Conservation (phyloP, 2,888 invertebrate genomes). For the Microctonus aethiopoides region DNA sequence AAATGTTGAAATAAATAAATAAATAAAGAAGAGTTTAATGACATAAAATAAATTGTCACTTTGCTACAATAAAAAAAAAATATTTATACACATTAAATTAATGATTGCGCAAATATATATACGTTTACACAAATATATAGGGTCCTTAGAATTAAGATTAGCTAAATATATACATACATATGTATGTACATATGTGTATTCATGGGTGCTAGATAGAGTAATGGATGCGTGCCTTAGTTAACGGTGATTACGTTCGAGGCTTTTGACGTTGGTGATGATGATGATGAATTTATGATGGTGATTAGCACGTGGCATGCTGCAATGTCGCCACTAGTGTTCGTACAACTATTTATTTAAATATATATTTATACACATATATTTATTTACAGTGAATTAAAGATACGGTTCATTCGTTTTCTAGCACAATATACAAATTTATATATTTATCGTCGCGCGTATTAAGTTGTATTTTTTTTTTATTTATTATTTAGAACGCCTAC, state of each 20-base stretch:
- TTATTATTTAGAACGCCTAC: not conserved
- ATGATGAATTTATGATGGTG: constrained; percentile 59
- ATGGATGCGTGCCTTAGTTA: constrained; percentile 37
- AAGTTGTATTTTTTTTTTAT: not conserved
- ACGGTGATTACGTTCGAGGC: constrained; percentile 49
- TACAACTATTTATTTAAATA: not conserved
- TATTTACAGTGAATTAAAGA: not conserved
- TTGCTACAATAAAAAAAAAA: not conserved
- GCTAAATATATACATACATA: not conserved
- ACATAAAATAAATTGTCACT: not conserved
- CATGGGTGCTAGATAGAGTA: not conserved
- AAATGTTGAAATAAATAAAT: not conserved
- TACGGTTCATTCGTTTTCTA: constrained; percentile 5
- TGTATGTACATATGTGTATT: not conserved
- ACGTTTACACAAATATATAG: not conserved
- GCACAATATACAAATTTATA: constrained; percentile 3
- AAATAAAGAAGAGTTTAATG: not conserved
- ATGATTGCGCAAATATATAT: not conserved
- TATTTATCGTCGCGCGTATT: not conserved
- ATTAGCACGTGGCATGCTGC: constrained; percentile 54
- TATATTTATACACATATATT: not conserved
- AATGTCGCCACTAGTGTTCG: constrained; percentile 56
- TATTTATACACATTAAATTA: not conserved
- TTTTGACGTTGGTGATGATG: constrained; percentile 45
- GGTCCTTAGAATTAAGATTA: not conserved